Conservation (phyloP, 1,140 invertebrate genomes). For the Megathymus violae region DNA sequence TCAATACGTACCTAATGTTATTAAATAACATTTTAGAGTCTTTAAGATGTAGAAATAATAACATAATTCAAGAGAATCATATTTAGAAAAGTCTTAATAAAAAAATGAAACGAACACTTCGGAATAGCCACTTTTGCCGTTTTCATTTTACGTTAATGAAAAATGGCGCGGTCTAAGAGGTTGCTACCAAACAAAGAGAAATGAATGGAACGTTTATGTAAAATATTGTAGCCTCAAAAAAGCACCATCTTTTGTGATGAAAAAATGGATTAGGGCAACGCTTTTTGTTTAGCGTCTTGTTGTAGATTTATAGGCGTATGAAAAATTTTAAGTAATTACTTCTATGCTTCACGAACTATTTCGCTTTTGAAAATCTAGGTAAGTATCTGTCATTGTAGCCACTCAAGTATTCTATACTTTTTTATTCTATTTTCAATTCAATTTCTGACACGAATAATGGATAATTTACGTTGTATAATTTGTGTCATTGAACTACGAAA, state of each 20-base stretch:
- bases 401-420: no score
- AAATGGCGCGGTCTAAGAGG: slow-evolving; percentile 2
- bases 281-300: neutral
- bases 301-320: neutral
- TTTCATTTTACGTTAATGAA: neutral
- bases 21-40: neutral
- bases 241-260: slow-evolving; percentile 1
- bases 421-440: no score
- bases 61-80: no score
- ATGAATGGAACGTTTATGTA: slow-evolving; percentile 5
- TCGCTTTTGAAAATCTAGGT: no score
- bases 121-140: neutral
- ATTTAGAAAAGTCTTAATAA: neutral
- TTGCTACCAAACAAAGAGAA: neutral
- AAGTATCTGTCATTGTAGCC: no score
- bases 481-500: no score
- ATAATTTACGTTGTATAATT: no score
- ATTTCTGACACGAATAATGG: no score
- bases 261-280: neutral
- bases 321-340: no score
- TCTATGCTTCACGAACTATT: no score
- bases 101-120: neutral
- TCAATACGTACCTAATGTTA: neutral
- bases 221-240: slow-evolving; percentile 4
- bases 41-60: neutral